Evolutionary conservation across 2,797 vertebrate genomes (phyloP), one percentile per base, ranked within the genome.

Genomic region (Melopsittacus undulatus): DNA sequence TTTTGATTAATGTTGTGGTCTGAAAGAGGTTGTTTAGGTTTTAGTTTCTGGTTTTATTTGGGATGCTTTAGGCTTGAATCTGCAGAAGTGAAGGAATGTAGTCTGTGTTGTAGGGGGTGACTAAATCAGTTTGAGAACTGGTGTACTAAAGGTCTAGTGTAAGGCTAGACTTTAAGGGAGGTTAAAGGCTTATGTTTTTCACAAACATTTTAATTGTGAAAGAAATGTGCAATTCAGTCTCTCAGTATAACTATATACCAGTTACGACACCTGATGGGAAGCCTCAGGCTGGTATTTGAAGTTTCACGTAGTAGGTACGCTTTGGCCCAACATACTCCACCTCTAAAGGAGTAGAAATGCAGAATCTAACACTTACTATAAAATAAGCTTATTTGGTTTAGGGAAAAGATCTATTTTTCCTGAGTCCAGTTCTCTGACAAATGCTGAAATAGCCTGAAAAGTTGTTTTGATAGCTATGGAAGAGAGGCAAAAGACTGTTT

Each of bases 241-340:
- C 68, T 48, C 34, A 20, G 6, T 72, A 7, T 85, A 68, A 21
- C 22, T 70, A 6, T 84, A 19, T 38, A 30, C 21, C 40, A n/a
- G 15, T 56, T 61, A 38, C 4, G 10, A 78, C 88, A 59, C 51
- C 15, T 42, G 29, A 11, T 13, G 45, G 42, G 22, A 64, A 80
- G 38, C 56, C 56, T 63, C 36, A 63, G 9, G 17, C 21, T 87
- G 48, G 6, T 72, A 32, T 38, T 49, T 84, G 46, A 69, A 66
- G 57, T 81, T 77, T 90, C 4, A 0, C 0, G 1, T 40, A 24
- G 49, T 40, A 54, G 14, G 52, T 16, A 20, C 5, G 7, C 10
- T 80, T 80, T 54, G 48, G 8, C 43, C 32, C 26, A n/a, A 23
- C 23, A 8, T 42, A 12, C 10, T 68, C 1, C 5, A 22, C 16